phyloP scores from a whole-genome alignment of 2,113 vertebrate genomes.

The Thalassarche chlororhynchos region DNA sequence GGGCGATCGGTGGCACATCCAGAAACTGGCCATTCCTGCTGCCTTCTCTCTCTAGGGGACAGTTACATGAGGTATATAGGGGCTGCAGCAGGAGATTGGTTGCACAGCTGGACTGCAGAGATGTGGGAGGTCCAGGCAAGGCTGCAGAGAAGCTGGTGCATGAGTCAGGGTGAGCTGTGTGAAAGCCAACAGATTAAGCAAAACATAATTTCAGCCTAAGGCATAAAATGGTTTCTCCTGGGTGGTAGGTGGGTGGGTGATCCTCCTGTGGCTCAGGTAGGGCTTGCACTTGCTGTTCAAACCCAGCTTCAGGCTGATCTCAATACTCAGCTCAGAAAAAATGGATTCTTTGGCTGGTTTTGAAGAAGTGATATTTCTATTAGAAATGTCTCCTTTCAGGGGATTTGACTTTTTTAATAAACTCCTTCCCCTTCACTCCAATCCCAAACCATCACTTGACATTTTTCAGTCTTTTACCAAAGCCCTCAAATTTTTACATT shows the following conservation, averaged over 20 bases:
- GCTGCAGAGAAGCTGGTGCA: background rate
- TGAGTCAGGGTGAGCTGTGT: background rate
- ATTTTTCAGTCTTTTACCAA: background rate
- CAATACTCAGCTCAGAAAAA: background rate
- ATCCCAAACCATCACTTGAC: background rate
- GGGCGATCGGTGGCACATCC: background rate
- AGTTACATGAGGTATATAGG: background rate
- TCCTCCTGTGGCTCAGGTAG: background rate
- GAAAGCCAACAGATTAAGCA: background rate
- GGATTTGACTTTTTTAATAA: conserved; percentile 23
- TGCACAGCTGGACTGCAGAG: background rate
- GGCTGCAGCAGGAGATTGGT: background rate
- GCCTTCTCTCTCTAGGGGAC: background rate
- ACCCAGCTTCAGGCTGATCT: background rate
- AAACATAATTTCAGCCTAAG: background rate
- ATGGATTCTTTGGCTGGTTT: background rate
- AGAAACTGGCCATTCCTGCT: background rate
- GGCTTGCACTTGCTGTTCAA: background rate
- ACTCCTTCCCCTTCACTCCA: background rate
- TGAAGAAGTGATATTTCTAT: background rate
- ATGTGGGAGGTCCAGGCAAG: background rate
- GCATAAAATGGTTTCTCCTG: background rate
- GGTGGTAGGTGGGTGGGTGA: background rate
- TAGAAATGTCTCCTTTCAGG: conserved; percentile 22
- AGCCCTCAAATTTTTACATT: background rate